A percentile compares a stretch with the other conserved stretches of the same genome.
Conservation (phyloP, 2,888 invertebrate genomes). For the Diarsia rubi region DNA sequence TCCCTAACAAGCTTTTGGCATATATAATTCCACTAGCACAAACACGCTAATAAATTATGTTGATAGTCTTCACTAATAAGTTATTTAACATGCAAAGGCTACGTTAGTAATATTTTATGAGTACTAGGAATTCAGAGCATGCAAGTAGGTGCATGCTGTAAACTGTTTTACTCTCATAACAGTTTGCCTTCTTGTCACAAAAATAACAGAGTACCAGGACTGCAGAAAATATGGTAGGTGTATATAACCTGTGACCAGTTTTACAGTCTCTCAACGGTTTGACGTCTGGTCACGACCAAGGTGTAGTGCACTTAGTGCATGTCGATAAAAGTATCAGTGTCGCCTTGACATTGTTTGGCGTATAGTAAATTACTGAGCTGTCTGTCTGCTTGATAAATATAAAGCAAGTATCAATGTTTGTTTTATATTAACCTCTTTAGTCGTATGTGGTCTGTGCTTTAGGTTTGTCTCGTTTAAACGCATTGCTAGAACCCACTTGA, state of each 20-base stretch:
- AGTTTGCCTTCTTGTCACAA: too few species aligned
- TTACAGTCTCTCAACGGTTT: constrained; percentile 46
- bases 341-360: constrained; percentile 62
- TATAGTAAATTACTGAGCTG: constrained; percentile 45
- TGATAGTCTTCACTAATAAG: constrained; percentile 28
- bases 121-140: constrained; percentile 4
- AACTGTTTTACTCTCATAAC: too few species aligned
- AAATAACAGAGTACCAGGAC: constrained; percentile 1
- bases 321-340: constrained; percentile 56
- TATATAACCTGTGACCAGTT: constrained; percentile 21
- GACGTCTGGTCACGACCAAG: constrained; percentile 46
- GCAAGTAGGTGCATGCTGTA: too few species aligned
- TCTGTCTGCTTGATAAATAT: constrained; percentile 32
- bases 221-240: background rate
- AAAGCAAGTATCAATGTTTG: constrained; percentile 39
- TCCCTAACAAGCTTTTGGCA: background rate
- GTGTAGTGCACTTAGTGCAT: constrained; percentile 42
- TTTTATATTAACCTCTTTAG: constrained; percentile 41
- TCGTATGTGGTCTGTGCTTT: constrained; percentile 5
- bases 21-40: background rate
- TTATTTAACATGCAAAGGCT: constrained; percentile 38
- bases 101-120: constrained; percentile 41
- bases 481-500: background rate
- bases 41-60: constrained; percentile 19
- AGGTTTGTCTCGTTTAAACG: background rate